A percentile compares a stretch with the other conserved stretches of the same genome.
phyloP scores from a whole-genome alignment of 2,113 vertebrate genomes.

The Brachyistius frenatus region DNA sequence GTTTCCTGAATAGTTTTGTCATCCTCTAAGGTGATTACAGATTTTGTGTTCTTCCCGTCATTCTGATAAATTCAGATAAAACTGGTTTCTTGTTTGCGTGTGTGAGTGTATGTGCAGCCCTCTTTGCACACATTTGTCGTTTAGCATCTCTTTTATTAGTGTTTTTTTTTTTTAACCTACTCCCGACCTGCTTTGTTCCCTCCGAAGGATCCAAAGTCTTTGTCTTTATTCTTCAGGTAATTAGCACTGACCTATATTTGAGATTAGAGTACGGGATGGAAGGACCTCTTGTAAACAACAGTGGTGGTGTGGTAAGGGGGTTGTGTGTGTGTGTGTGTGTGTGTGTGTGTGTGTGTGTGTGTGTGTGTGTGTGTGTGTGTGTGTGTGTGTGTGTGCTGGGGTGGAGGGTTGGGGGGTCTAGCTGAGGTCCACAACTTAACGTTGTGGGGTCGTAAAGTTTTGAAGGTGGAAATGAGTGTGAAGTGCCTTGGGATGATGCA shows the following conservation, averaged over 20 bases:
- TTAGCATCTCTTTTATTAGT: background rate
- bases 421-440: background rate
- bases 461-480: conserved; percentile 26
- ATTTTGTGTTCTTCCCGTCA: conserved; percentile 9
- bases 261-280: conserved; percentile 10
- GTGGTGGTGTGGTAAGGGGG: background rate
- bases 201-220: background rate
- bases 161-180: conserved; percentile 22
- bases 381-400: no score
- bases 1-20: conserved; percentile 29
- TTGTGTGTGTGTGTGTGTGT: no score
- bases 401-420: background rate
- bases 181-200: conserved; percentile 2
- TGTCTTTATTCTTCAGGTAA: conserved; percentile 45
- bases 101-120: background rate
- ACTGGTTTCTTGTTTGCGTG: background rate
- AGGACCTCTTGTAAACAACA: conserved; percentile 23
- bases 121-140: background rate
- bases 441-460: conserved; percentile 28
- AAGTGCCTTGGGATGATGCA: background rate
- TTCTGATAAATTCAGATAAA: background rate
- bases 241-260: conserved; percentile 7
- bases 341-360: no score
- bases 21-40: conserved; percentile 14
- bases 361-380: no score